Conservation (phyloP, 2,113 vertebrate species). For the Mormyrus iriodes region DNA sequence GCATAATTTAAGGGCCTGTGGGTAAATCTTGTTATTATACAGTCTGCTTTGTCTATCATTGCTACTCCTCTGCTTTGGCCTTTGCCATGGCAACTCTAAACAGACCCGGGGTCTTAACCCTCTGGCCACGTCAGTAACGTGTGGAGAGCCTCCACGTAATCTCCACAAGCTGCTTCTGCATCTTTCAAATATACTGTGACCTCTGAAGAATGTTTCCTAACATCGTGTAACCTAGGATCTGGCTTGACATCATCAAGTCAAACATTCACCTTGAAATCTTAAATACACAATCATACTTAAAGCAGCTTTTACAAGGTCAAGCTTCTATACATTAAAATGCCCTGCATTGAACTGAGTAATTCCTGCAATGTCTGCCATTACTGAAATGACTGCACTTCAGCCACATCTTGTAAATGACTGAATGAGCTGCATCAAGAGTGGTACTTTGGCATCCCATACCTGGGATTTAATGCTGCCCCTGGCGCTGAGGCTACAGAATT, state of each 20-base stretch:
- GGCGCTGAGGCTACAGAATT: background rate
- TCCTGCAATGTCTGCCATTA: background rate
- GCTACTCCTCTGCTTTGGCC: background rate
- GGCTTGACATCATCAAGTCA: background rate
- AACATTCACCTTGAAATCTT: background rate
- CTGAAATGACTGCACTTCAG: background rate
- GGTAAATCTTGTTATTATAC: background rate
- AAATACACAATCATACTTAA: background rate
- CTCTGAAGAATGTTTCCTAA: background rate
- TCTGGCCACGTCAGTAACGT: background rate
- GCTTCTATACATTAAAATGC: background rate
- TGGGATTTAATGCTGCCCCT: background rate
- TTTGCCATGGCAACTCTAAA: background rate
- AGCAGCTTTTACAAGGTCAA: background rate
- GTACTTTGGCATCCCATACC: background rate
- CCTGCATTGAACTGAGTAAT: background rate
- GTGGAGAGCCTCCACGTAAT: background rate
- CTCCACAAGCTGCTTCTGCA: background rate
- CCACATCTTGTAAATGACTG: background rate
- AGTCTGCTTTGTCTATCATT: background rate
- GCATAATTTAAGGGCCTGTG: background rate
- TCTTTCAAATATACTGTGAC: background rate
- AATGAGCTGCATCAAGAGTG: background rate
- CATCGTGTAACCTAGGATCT: background rate
- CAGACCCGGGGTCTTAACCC: background rate